These are phyloP conservation scores for Rousettus madagascariensis DNA, from an alignment of 2,797 vertebrate species.

Conservation along the genomic window DNA sequence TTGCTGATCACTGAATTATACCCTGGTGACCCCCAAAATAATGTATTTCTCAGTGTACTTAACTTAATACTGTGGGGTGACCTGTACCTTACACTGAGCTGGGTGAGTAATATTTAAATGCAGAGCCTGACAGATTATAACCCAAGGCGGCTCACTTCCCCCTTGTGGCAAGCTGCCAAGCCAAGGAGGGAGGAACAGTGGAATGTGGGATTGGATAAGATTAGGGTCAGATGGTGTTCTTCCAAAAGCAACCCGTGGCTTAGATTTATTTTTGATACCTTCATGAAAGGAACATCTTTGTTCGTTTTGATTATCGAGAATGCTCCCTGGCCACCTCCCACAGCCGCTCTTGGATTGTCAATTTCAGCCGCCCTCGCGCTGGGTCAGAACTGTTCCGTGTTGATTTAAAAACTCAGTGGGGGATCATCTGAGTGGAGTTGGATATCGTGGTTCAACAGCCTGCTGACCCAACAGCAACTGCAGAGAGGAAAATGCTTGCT, in stretches of 20 bases:
- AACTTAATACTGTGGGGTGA: slow-evolving; percentile 73
- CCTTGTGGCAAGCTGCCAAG: not conserved
- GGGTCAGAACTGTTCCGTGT: slow-evolving; percentile 11
- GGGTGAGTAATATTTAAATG: slow-evolving; percentile 73
- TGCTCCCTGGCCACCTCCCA: not conserved
- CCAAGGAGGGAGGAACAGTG: not conserved
- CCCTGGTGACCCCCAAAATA: slow-evolving; percentile 72
- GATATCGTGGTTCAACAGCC: not conserved
- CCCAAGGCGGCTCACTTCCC: not conserved
- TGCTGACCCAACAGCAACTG: not conserved
- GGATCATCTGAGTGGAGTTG: not conserved
- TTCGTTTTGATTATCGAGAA: slow-evolving; percentile 32
- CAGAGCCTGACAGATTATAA: slow-evolving; percentile 57
- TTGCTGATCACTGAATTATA: slow-evolving; percentile 69
- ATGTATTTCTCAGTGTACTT: slow-evolving; percentile 75
- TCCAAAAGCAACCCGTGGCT: not conserved
- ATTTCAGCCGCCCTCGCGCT: not conserved
- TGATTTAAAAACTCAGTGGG: slow-evolving; percentile 53
- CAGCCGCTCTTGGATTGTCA: not conserved
- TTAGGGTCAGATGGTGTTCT: not conserved
- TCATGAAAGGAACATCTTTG: slow-evolving; percentile 47
- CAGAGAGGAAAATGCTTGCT: not conserved
- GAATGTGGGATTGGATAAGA: not conserved
- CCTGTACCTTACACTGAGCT: slow-evolving; percentile 70
- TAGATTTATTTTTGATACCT: slow-evolving; percentile 57